These are phyloP conservation scores for Sylvicapra grimmia DNA, from an alignment of 2,113 vertebrate genomes.

Conservation along the genomic window DNA sequence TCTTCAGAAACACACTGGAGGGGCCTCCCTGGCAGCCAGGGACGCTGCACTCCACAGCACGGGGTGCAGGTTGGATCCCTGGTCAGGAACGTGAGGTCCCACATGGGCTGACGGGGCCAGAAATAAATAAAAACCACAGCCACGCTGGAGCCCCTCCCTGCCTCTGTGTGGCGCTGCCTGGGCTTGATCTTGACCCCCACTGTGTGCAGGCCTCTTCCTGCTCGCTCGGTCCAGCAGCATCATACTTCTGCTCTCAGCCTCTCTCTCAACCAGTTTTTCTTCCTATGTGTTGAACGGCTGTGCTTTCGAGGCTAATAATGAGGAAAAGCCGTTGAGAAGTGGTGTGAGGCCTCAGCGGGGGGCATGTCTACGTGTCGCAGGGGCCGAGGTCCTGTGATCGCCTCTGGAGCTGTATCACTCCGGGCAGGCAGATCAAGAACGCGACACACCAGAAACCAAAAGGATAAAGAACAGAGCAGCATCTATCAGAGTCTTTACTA, in stretches of 20 bases:
- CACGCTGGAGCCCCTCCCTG: background rate
- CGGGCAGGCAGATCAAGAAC: background rate
- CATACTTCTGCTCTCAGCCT: background rate
- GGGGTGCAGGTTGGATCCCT: background rate
- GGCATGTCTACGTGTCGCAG: rapidly evolving
- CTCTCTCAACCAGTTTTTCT: background rate
- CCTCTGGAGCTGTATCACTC: background rate
- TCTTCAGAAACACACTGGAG: background rate
- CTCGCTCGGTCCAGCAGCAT: background rate
- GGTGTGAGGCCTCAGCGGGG: background rate
- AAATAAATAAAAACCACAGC: background rate
- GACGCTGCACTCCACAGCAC: background rate
- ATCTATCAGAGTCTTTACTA: background rate
- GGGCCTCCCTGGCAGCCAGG: background rate
- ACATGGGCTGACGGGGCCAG: background rate
- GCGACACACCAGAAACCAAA: background rate
- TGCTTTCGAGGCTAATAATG: background rate
- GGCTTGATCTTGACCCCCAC: background rate
- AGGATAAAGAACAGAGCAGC: background rate
- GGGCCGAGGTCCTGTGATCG: too few species aligned
- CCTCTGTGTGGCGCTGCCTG: background rate
- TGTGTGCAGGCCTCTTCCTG: background rate
- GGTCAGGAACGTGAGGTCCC: background rate
- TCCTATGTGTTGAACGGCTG: background rate
- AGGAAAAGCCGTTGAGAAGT: background rate